Base-by-base conservation (phyloP, 1,140 invertebrate genomes). In the Drosophila hydei region DNA sequence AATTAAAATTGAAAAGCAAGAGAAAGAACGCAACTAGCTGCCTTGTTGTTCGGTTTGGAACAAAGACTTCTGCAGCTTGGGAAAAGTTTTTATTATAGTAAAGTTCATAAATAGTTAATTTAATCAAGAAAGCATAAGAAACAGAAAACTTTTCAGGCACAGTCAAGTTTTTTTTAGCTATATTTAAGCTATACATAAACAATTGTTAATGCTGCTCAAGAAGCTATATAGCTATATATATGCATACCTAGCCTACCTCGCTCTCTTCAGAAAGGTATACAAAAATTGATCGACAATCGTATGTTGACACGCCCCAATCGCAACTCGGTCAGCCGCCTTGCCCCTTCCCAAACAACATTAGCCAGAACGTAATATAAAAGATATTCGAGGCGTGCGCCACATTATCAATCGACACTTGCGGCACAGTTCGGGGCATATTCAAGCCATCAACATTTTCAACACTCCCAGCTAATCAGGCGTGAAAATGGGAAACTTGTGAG, bases 401-500 rank as follows among this genome's bases (percentile, higher is more conserved):
- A 23, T 12, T 69, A 79, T 85, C 73, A 85, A 87, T 85, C 80
- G 73, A 77, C 77, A 79, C 72, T 67, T 71, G 62, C 36, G 23
- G 9, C n/a, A 8, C 42, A 43, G 12, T 61, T 51, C 58, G 45
- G 59, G 27, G 40, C 30, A 72, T 68, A 69, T 56, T 43, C 23
- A 9, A 33, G 58, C 25, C 58, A 80, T 77, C 69, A 58, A 81
- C 65, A 71, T 60, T 85, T 85, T 85, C 80, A 85, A 77, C 81
- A 87, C 77, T 19, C 55, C 45, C 45, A 58, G 47, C 74, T 75
- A 87, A 85, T 85, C 81, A 87, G 73, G 81, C 77, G 75, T 87
- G 60, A 59, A 87, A 80, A 79, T 84, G 70, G 51, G 70, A 51
- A 68, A 55, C 63, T 80, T 77, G 64, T 43, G 64, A 43, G 52